Percentiles rank a stretch among this genome's conserved stretches.
Evolutionary conservation across 2,888 invertebrate species (phyloP).

Genomic region (Trichopoda pennipes): DNA sequence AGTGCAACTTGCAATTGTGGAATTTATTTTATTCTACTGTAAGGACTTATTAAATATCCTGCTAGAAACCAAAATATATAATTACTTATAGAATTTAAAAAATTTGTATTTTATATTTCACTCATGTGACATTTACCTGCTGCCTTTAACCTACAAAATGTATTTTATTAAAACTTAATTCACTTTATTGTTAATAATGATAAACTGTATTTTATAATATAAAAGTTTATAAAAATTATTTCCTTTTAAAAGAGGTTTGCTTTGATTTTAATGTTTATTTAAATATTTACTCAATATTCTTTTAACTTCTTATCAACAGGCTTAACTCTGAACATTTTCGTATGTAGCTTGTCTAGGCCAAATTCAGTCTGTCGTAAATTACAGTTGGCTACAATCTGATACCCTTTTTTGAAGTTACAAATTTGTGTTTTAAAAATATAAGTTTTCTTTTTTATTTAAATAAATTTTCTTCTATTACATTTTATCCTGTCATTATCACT

Average conservation of each 20-base stretch:
- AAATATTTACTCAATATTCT: neutral
- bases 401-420: neutral
- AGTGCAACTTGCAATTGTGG: too few species aligned
- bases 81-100: too few species aligned
- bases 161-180: neutral
- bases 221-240: neutral
- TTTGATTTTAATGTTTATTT: neutral
- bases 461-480: slow-evolving; percentile 24
- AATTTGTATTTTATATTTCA: too few species aligned
- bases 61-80: too few species aligned
- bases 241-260: too few species aligned
- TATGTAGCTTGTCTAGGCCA: neutral
- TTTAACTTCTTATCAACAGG: neutral
- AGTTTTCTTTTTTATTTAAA: slow-evolving; percentile 14
- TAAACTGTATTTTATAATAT: neutral
- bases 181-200: neutral
- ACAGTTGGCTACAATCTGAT: slow-evolving; percentile 4
- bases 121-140: neutral
- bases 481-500: slow-evolving; percentile 63
- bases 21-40: too few species aligned
- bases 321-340: neutral
- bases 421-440: slow-evolving; percentile 3
- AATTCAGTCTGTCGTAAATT: slow-evolving; percentile 13
- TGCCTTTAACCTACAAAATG: neutral
- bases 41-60: too few species aligned